A percentile compares a stretch with the other conserved stretches of the same genome.
These are phyloP conservation scores for Characodon lateralis DNA, from an alignment of 2,797 vertebrate species.

Conservation along the genomic window DNA sequence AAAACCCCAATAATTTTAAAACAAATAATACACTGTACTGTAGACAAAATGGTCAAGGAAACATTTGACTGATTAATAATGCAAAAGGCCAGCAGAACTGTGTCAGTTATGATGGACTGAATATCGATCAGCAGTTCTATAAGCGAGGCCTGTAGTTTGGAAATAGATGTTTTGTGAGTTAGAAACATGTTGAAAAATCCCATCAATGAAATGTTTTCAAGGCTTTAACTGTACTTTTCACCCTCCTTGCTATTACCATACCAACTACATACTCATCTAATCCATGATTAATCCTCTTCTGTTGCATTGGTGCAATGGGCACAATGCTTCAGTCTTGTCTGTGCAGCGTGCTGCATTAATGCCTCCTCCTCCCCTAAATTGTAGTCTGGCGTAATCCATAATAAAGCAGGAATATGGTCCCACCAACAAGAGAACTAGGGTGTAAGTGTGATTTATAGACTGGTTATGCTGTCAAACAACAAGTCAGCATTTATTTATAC, in stretches of 20 bases:
- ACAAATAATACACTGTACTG: not conserved
- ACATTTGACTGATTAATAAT: not conserved
- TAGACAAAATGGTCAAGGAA: not conserved
- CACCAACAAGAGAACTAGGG: constrained; percentile 38
- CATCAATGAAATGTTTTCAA: not conserved
- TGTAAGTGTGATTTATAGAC: constrained; percentile 8
- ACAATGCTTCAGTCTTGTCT: constrained; percentile 61
- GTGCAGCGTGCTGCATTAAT: constrained; percentile 50
- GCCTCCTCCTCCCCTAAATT: constrained; percentile 52
- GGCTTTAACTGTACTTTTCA: constrained; percentile 20
- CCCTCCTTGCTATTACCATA: constrained; percentile 36
- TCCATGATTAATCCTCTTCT: constrained; percentile 69
- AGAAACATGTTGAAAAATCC: not conserved
- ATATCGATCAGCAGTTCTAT: constrained; percentile 16
- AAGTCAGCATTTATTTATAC: not conserved
- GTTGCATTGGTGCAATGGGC: constrained; percentile 61
- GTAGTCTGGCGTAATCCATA: constrained; percentile 66
- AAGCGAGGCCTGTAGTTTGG: not conserved
- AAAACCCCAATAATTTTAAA: not conserved
- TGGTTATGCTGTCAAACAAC: constrained; percentile 1
- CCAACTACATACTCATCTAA: constrained; percentile 53
- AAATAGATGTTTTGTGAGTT: not conserved
- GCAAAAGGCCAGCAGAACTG: constrained; percentile 2
- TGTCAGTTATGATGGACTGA: constrained; percentile 8
- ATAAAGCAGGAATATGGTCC: constrained; percentile 53